phyloP scores from a whole-genome alignment of 2,888 invertebrate genomes.

The Loripinus fragilis region DNA sequence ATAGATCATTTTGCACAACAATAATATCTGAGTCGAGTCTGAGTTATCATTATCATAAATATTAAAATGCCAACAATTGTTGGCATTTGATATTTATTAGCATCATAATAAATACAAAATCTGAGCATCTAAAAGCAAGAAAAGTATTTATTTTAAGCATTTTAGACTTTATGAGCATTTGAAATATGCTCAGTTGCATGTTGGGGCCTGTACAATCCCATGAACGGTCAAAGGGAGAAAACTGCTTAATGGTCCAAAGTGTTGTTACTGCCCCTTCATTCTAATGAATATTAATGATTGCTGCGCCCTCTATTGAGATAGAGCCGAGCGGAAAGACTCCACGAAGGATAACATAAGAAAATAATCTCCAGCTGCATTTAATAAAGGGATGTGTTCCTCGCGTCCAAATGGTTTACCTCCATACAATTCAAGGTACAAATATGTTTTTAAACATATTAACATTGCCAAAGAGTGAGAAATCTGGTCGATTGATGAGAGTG shows the following conservation, averaged over 20 bases:
- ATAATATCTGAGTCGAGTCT: no score
- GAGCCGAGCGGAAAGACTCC: slow-evolving; percentile 6
- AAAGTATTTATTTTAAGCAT: no score
- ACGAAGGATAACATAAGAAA: neutral
- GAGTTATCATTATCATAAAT: no score
- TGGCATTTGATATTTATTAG: no score
- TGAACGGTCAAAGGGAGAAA: neutral
- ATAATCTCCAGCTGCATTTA: neutral
- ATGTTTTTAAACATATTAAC: neutral
- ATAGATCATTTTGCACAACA: no score
- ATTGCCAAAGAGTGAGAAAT: neutral
- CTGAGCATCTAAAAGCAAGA: no score
- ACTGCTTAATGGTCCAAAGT: neutral
- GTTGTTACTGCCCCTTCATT: neutral
- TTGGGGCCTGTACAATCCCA: no score
- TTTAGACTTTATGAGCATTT: no score
- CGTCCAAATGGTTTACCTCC: slow-evolving; percentile 11
- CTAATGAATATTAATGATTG: slow-evolving; percentile 9
- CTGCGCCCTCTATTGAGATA: neutral
- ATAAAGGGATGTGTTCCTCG: slow-evolving; percentile 2
- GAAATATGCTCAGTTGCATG: no score
- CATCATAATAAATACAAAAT: no score
- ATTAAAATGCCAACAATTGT: no score
- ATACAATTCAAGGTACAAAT: neutral
- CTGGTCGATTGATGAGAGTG: slow-evolving; percentile 5